A percentile compares a stretch with the other conserved stretches of the same genome.
Conservation (phyloP, 2,888 invertebrate species). For the Platynereis dumerilii region DNA sequence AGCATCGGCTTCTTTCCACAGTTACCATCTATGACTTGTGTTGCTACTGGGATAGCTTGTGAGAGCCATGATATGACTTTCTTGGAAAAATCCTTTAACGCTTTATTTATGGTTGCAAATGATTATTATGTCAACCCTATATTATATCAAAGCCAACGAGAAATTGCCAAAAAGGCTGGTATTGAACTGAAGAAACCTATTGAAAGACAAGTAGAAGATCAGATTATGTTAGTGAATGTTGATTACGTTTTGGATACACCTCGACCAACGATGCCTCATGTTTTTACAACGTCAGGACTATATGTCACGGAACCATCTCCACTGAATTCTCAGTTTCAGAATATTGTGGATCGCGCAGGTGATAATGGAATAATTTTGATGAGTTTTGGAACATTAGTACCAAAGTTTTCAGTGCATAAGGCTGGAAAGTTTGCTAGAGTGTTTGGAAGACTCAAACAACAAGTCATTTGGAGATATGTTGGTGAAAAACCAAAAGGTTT, state of each 20-base stretch:
- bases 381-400: conserved; percentile 17
- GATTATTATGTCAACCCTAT: no score
- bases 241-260: conserved; percentile 17
- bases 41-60: background rate
- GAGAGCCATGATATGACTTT: conserved; percentile 13
- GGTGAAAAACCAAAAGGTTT: no score
- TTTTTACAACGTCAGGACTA: background rate
- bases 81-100: conserved; percentile 6
- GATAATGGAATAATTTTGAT: conserved; percentile 19
- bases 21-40: background rate
- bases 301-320: background rate
- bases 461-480: no score
- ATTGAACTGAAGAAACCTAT: no score
- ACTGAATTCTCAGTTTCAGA: background rate
- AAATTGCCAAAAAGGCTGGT: no score
- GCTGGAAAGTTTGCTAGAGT: conserved; percentile 14
- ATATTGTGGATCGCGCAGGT: conserved; percentile 14
- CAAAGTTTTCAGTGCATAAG: conserved; percentile 1
- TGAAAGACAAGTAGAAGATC: no score
- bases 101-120: no score
- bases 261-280: conserved; percentile 15
- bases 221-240: no score
- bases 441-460: conserved; percentile 11
- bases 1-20: background rate
- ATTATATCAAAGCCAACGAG: no score